These are phyloP conservation scores for Enteromius viviparus DNA, from an alignment of 2,797 vertebrate species.

Conservation along the genomic window DNA sequence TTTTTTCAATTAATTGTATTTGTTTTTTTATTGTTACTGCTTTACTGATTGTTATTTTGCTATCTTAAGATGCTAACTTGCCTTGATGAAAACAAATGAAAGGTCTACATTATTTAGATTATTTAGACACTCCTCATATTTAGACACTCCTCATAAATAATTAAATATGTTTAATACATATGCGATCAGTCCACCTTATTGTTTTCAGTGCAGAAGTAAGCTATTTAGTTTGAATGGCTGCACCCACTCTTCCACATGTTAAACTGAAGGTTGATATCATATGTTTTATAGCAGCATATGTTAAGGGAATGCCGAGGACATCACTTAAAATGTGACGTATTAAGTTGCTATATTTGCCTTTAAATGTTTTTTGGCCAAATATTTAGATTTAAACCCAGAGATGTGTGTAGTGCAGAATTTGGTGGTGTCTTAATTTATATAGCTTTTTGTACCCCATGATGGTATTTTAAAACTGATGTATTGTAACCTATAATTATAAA, in stretches of 20 bases:
- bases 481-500: slow-evolving; percentile 52
- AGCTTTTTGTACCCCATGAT: slow-evolving; percentile 10
- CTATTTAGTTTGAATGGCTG: not conserved
- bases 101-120: slow-evolving; percentile 20
- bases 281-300: not conserved
- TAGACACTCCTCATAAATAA: not conserved
- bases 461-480: slow-evolving; percentile 9
- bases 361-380: slow-evolving; percentile 41
- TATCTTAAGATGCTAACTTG: slow-evolving; percentile 32
- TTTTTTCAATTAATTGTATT: not conserved
- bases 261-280: not conserved
- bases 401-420: slow-evolving; percentile 33
- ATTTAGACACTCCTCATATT: not conserved
- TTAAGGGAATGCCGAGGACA: not conserved
- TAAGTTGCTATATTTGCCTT: slow-evolving; percentile 45
- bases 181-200: not conserved
- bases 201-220: not conserved
- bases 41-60: slow-evolving; percentile 36
- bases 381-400: slow-evolving; percentile 10
- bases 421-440: slow-evolving; percentile 13
- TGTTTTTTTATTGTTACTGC: not conserved
- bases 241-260: not conserved
- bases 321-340: slow-evolving; percentile 8
- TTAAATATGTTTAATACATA: slow-evolving; percentile 30
- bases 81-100: slow-evolving; percentile 34